phyloP scores from a whole-genome alignment of 2,113 vertebrate genomes.

The Phylloscopus whistleri region DNA sequence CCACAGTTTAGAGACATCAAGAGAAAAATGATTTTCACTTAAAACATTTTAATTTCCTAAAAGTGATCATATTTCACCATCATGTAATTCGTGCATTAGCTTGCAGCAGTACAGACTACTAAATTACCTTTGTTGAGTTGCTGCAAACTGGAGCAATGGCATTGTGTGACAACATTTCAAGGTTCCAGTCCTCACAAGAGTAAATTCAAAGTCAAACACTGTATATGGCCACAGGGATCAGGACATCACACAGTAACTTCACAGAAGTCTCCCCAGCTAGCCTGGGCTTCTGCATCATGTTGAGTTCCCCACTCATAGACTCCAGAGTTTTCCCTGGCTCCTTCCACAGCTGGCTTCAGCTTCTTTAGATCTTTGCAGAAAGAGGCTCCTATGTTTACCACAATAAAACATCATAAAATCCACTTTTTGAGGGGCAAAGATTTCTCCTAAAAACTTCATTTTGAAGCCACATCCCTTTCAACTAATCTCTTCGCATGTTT shows the following conservation, averaged over 20 bases:
- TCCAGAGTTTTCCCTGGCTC: neutral
- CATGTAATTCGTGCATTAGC: neutral
- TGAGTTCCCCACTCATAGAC: accelerated
- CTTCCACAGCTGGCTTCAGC: neutral
- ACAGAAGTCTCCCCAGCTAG: neutral
- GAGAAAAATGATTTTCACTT: neutral
- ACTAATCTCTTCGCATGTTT: neutral
- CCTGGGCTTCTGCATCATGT: neutral
- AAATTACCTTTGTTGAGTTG: neutral
- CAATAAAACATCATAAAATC: neutral
- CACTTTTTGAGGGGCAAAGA: accelerated
- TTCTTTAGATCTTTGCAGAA: neutral
- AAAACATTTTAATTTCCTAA: neutral
- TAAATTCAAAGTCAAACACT: neutral
- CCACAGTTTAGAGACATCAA: neutral
- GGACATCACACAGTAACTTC: accelerated
- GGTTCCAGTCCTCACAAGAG: neutral
- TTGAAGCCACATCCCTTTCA: neutral
- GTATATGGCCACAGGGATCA: neutral
- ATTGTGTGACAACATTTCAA: neutral
- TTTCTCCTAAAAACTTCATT: neutral
- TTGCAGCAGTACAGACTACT: neutral
- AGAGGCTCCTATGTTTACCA: neutral
- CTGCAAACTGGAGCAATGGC: neutral
- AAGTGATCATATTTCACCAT: neutral